Conservation (phyloP, 2,888 invertebrate species). For the Amblyjoppa proteus region DNA sequence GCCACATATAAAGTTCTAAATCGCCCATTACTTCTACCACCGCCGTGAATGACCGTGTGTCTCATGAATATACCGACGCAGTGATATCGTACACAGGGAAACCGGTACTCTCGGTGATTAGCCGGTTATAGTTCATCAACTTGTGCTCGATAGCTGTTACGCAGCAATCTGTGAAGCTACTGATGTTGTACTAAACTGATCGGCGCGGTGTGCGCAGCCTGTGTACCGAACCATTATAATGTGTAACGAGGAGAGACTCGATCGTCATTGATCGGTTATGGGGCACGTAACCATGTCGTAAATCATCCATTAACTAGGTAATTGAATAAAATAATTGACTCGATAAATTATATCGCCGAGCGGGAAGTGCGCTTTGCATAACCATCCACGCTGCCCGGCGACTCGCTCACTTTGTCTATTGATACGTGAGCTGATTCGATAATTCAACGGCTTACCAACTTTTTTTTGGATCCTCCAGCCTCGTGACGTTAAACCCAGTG, state of each 20-base stretch:
- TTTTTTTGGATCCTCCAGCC: background rate
- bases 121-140: constrained; percentile 49
- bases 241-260: constrained; percentile 14
- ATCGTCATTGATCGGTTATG: constrained; percentile 24
- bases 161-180: constrained; percentile 32
- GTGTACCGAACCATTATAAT: background rate
- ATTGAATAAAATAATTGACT: constrained; percentile 53
- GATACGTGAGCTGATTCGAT: background rate
- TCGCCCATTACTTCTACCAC: constrained; percentile 1
- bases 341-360: constrained; percentile 17
- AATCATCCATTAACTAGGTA: constrained; percentile 48
- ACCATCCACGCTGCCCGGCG: constrained; percentile 26
- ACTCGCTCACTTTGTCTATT: background rate
- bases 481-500: background rate
- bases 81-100: background rate
- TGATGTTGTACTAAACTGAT: constrained; percentile 20
- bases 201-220: background rate
- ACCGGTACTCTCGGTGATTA: constrained; percentile 33
- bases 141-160: constrained; percentile 24
- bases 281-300: constrained; percentile 20
- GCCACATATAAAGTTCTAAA: constrained; percentile 37
- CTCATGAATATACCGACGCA: background rate
- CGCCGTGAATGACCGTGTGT: background rate
- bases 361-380: constrained; percentile 18
- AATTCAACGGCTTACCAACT: constrained; percentile 1